Conservation (phyloP, 2,113 vertebrate genomes). For the Anthoscopus minutus region DNA sequence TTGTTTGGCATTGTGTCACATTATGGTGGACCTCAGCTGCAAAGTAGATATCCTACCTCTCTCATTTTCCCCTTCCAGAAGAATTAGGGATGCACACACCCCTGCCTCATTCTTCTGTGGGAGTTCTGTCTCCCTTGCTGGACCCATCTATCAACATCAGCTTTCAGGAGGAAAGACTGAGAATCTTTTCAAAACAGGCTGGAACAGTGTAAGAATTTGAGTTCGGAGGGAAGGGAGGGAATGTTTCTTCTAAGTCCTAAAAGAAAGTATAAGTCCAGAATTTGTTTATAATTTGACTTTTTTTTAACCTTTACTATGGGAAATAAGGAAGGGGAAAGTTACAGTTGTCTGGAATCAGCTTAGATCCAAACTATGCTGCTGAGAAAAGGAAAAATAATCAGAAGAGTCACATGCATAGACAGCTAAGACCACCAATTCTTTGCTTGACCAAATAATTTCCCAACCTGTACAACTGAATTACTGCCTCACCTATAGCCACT, state of each 20-base stretch:
- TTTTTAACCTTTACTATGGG: not conserved
- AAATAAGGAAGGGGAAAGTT: not conserved
- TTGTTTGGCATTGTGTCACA: not conserved
- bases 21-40: not conserved
- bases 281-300: not conserved
- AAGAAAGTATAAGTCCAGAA: not conserved
- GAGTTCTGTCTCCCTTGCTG: not conserved
- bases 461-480: not conserved
- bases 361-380: not conserved
- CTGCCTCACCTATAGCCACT: not conserved
- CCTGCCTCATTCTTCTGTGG: not conserved
- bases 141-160: not conserved
- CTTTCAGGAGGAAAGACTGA: not conserved
- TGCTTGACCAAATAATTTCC: not conserved
- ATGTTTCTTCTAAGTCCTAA: not conserved
- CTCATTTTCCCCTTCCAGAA: not conserved
- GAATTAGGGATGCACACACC: not conserved
- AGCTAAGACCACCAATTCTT: not conserved
- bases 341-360: not conserved
- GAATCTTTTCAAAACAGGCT: not conserved
- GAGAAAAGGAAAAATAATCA: not conserved
- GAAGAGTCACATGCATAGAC: not conserved
- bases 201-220: not conserved
- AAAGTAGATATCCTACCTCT: not conserved
- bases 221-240: not conserved